phyloP scores from a whole-genome alignment of 2,113 vertebrate species.

The Vulpes lagopus region DNA sequence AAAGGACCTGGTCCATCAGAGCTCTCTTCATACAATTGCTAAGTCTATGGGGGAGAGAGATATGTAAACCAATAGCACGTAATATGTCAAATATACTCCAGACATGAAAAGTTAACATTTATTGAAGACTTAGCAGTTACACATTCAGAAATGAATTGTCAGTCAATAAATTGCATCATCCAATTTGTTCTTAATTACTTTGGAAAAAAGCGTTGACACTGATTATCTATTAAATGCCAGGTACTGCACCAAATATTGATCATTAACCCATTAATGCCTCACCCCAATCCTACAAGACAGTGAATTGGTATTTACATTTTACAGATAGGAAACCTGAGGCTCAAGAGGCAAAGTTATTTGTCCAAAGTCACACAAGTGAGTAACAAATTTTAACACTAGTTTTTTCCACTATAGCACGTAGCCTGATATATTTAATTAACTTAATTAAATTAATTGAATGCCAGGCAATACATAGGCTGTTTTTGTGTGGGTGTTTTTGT shows the following conservation, averaged over 20 bases:
- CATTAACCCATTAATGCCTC: neutral
- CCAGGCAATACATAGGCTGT: neutral
- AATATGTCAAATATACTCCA: neutral
- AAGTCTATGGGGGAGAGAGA: neutral
- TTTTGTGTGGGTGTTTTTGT: neutral
- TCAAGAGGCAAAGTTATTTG: neutral
- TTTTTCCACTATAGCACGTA: neutral
- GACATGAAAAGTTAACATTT: neutral
- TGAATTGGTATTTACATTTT: neutral
- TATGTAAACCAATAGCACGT: neutral
- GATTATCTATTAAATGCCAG: neutral
- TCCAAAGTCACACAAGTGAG: neutral
- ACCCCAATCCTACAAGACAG: neutral
- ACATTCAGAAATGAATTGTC: constrained; percentile 23
- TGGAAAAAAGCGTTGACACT: neutral
- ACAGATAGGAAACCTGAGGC: neutral
- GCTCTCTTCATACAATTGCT: neutral
- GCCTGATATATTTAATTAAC: neutral
- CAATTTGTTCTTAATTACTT: constrained; percentile 35
- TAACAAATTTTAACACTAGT: neutral
- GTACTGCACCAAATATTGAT: neutral
- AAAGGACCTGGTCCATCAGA: neutral
- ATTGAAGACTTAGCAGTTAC: neutral
- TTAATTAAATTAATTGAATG: neutral
- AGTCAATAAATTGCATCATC: neutral